These are phyloP conservation scores for Gila robusta DNA, from an alignment of 2,797 vertebrate species.

Conservation along the genomic window DNA sequence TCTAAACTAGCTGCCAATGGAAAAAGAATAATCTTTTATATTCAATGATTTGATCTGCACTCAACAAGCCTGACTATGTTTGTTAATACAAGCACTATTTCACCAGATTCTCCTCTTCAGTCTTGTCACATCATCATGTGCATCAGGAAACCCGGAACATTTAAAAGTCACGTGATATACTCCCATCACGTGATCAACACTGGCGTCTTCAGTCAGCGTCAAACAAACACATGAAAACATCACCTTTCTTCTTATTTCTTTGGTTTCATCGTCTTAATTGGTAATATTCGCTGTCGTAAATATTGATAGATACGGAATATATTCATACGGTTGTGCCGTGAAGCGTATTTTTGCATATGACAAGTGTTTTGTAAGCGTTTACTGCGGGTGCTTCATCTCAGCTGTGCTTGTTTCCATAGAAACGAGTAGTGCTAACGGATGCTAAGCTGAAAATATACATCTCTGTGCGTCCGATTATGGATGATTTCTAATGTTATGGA, in stretches of 20 bases:
- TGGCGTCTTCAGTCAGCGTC: background rate
- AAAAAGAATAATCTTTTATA: background rate
- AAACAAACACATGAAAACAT: background rate
- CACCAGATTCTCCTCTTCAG: slow-evolving; percentile 5
- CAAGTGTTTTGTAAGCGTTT: background rate
- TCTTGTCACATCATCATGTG: background rate
- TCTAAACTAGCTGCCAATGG: background rate
- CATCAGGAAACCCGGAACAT: slow-evolving; percentile 27
- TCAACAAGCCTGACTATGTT: background rate
- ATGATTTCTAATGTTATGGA: background rate
- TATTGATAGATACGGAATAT: background rate
- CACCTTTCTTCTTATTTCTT: background rate
- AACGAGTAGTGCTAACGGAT: slow-evolving; percentile 29
- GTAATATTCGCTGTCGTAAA: background rate
- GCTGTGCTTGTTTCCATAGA: slow-evolving; percentile 45
- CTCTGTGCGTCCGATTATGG: background rate
- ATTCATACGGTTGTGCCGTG: background rate
- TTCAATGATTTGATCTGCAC: background rate
- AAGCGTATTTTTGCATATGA: background rate
- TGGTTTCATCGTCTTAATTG: background rate
- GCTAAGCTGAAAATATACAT: background rate
- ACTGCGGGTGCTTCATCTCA: background rate
- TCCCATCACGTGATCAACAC: slow-evolving; percentile 11
- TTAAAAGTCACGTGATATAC: background rate
- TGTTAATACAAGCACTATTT: slow-evolving; percentile 5